Percentiles rank a stretch among this genome's conserved stretches.
These are phyloP conservation scores for Antigone vipio DNA, from an alignment of 2,113 vertebrate species.

Conservation along the genomic window DNA sequence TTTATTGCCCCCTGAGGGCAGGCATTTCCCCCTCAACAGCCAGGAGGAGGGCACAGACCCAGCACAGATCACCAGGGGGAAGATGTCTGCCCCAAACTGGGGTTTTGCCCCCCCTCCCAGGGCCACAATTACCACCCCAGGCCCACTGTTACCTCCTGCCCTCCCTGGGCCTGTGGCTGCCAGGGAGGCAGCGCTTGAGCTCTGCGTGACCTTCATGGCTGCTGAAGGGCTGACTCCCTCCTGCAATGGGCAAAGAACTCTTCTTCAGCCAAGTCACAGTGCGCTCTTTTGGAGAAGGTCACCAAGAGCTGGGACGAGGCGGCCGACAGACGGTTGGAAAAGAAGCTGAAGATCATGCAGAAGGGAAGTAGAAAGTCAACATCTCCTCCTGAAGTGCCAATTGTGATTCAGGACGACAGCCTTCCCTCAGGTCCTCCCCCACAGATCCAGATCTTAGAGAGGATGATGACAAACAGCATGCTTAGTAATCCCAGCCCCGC, in stretches of 20 bases:
- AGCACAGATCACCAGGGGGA: not conserved
- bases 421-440: conserved; percentile 81
- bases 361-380: conserved; percentile 87
- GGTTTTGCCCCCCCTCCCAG: too few species aligned
- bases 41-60: not conserved
- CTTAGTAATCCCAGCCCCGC: conserved; percentile 75
- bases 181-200: not conserved
- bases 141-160: not conserved
- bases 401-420: conserved; percentile 87
- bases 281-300: not conserved
- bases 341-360: conserved; percentile 87
- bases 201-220: not conserved
- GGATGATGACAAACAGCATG: conserved; percentile 82
- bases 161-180: not conserved
- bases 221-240: not conserved
- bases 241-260: not conserved
- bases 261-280: not conserved
- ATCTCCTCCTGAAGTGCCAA: conserved; percentile 77
- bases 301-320: not conserved
- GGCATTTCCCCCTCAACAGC: not conserved
- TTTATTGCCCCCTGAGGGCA: not conserved
- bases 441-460: conserved; percentile 88
- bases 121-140: not conserved
- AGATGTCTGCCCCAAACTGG: not conserved
- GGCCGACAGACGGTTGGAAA: conserved; percentile 82